These are phyloP conservation scores for Caenorhabditis sulstoni DNA, from an alignment of 2,888 invertebrate genomes.

Conservation along the genomic window DNA sequence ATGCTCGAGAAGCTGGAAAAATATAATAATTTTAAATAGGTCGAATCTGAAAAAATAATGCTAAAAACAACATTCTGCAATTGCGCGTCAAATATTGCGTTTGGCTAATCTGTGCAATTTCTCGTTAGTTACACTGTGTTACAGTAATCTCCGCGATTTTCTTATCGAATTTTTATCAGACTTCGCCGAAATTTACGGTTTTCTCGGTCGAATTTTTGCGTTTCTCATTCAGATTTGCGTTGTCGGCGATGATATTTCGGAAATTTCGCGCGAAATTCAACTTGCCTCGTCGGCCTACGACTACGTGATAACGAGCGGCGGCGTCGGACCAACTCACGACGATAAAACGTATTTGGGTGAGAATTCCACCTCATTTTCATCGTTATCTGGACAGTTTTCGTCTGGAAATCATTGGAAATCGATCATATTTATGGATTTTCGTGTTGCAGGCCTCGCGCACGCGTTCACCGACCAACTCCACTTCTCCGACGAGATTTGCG, in stretches of 20 bases:
- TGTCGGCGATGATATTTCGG: conserved; percentile 85
- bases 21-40: too few relatives aligned
- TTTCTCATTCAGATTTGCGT: conserved; percentile 85
- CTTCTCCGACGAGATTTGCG: conserved; percentile 81
- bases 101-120: too few relatives aligned
- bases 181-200: too few relatives aligned
- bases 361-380: not conserved
- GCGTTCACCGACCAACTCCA: conserved; percentile 82
- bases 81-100: too few relatives aligned
- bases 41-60: too few relatives aligned
- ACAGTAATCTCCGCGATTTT: too few relatives aligned
- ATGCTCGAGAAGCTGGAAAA: not conserved
- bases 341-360: conserved; percentile 87
- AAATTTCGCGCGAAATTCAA: conserved; percentile 85
- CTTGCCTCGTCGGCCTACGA: conserved; percentile 51
- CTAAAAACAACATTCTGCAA: too few relatives aligned
- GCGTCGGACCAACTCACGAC: conserved; percentile 89
- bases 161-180: too few relatives aligned
- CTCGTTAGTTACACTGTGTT: too few relatives aligned
- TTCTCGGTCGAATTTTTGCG: too few relatives aligned
- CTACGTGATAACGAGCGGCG: conserved; percentile 87
- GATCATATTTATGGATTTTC: too few relatives aligned
- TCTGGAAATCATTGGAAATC: too few relatives aligned
- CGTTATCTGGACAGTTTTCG: not conserved
- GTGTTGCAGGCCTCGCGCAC: conserved; percentile 82